phyloP scores from a whole-genome alignment of 2,888 invertebrate genomes.

The Synergus umbraculus region DNA sequence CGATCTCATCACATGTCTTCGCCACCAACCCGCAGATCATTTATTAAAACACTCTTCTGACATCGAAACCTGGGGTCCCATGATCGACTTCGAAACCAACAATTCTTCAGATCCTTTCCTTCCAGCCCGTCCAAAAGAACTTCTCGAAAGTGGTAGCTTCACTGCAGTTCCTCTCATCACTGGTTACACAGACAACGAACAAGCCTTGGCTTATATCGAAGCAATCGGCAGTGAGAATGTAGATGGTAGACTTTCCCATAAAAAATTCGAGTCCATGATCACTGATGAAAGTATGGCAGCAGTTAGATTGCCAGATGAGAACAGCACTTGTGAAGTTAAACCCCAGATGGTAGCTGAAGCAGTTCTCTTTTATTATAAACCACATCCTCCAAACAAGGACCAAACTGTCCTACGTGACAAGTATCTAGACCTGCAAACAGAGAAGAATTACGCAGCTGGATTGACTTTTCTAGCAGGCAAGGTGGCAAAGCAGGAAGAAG shows the following conservation, averaged over 20 bases:
- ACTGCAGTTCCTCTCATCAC: slow-evolving; percentile 85
- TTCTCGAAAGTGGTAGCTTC: slow-evolving; percentile 81
- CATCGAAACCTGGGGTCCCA: slow-evolving; percentile 86
- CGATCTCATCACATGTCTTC: slow-evolving; percentile 84
- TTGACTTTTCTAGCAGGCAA: slow-evolving; percentile 84
- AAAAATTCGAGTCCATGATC: slow-evolving; percentile 82
- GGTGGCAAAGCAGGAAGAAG: slow-evolving; percentile 81
- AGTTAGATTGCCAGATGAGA: slow-evolving; percentile 63
- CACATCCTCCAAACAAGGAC: slow-evolving; percentile 83
- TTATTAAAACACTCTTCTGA: slow-evolving; percentile 80
- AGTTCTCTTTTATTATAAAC: slow-evolving; percentile 87
- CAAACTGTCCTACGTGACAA: slow-evolving; percentile 82
- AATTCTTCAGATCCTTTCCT: slow-evolving; percentile 83
- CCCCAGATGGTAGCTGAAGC: slow-evolving; percentile 81
- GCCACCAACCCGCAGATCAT: slow-evolving; percentile 81
- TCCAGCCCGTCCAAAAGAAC: slow-evolving; percentile 82
- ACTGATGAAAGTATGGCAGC: slow-evolving; percentile 77
- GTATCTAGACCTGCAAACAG: slow-evolving; percentile 86
- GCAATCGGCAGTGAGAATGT: slow-evolving; percentile 80
- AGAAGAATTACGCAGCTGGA: slow-evolving; percentile 86
- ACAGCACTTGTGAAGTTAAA: slow-evolving; percentile 72
- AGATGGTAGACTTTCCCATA: slow-evolving; percentile 81
- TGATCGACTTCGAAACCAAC: slow-evolving; percentile 86
- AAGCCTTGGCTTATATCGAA: slow-evolving; percentile 81
- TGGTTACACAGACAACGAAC: slow-evolving; percentile 91